These are phyloP conservation scores for Percopsis transmontana DNA, from an alignment of 2,113 vertebrate species.

Conservation along the genomic window DNA sequence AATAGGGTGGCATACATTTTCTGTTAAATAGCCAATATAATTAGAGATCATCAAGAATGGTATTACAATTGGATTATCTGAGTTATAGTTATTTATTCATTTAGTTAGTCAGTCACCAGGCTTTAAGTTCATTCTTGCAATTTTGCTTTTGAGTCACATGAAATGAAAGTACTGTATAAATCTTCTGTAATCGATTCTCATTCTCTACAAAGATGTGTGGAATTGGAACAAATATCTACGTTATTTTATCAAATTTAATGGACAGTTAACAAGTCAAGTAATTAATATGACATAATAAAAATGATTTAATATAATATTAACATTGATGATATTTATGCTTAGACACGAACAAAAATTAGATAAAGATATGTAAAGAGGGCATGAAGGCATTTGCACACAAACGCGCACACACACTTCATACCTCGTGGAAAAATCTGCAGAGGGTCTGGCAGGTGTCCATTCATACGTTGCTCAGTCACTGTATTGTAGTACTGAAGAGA, in stretches of 20 bases:
- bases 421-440: constrained; percentile 95
- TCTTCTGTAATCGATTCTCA: not conserved
- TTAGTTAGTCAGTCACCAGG: too few relatives aligned
- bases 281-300: not conserved
- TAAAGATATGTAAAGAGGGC: not conserved
- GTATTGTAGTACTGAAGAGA: constrained; percentile 92
- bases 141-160: not conserved
- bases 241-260: not conserved
- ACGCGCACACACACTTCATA: constrained; percentile 44
- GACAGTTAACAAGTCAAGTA: not conserved
- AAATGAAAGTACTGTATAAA: not conserved
- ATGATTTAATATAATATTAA: not conserved
- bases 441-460: constrained; percentile 92
- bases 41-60: not conserved
- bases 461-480: constrained; percentile 94
- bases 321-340: constrained; percentile 10
- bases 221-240: not conserved
- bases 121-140: not conserved
- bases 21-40: not conserved
- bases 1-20: not conserved
- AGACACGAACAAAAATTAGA: constrained; percentile 18
- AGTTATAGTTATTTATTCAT: not conserved
- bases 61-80: not conserved
- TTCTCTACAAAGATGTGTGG: too few relatives aligned
- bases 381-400: constrained; percentile 5